Evolutionary conservation across 2,113 vertebrate species (phyloP).

Genomic region (Cettia cetti): DNA sequence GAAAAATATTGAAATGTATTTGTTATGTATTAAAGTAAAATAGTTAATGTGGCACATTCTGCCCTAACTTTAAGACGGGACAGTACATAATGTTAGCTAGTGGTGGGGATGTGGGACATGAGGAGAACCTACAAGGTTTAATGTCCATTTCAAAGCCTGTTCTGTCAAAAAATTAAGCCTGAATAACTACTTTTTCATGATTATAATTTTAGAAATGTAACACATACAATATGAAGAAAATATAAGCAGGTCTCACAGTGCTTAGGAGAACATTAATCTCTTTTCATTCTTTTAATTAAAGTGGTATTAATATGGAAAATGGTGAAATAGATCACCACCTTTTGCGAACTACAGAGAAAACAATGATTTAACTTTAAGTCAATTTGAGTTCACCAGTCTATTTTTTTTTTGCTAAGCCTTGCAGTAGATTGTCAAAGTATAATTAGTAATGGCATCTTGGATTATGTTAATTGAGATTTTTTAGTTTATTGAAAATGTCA

Average conservation of each 20-base stretch:
- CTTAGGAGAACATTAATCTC: not conserved
- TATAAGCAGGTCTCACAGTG: not conserved
- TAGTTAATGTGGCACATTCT: not conserved
- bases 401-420: not conserved
- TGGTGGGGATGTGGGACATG: not conserved
- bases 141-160: not conserved
- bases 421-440: not conserved
- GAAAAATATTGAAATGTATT: not conserved
- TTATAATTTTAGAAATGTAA: not conserved
- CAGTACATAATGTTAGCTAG: not conserved
- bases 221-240: not conserved
- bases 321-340: not conserved
- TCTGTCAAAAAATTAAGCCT: not conserved
- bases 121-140: not conserved
- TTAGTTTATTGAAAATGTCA: slow-evolving; percentile 26
- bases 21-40: not conserved
- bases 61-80: not conserved
- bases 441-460: slow-evolving; percentile 3
- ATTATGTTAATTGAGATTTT: slow-evolving; percentile 45
- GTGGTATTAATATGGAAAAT: not conserved
- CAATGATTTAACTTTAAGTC: not conserved
- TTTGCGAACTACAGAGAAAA: not conserved
- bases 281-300: not conserved
- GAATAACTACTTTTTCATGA: not conserved
- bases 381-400: not conserved